Conservation (phyloP, 2,888 invertebrate genomes). For the Neuroscelio doddi region DNA sequence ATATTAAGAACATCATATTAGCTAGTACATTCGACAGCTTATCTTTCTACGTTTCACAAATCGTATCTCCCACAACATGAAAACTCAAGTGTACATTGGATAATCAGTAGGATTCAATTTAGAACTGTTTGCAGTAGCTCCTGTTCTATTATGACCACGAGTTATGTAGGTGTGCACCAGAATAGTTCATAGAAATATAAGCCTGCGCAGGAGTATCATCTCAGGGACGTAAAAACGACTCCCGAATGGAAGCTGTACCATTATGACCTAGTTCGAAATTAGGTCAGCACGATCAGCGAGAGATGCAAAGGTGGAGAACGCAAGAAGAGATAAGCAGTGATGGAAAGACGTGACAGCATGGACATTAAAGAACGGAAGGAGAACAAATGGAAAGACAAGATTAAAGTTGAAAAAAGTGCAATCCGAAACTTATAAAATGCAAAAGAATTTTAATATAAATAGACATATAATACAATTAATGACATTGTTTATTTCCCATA, state of each 20-base stretch:
- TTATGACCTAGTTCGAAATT: conserved; percentile 48
- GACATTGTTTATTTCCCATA: too few relatives aligned
- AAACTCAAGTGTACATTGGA: conserved; percentile 26
- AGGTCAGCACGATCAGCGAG: conserved; percentile 21
- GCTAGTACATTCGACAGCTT: too few relatives aligned
- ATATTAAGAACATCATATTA: too few relatives aligned
- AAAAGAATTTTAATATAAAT: too few relatives aligned
- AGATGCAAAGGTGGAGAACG: conserved; percentile 24
- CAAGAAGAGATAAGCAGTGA: conserved; percentile 20
- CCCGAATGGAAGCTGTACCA: conserved; percentile 43
- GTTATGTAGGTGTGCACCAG: conserved; percentile 27
- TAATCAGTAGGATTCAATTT: conserved; percentile 41
- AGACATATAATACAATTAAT: too few relatives aligned
- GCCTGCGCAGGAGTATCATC: conserved; percentile 40
- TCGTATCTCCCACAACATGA: conserved; percentile 3
- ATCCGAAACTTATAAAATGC: conserved; percentile 2
- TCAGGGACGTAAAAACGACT: conserved; percentile 35
- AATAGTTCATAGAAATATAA: conserved; percentile 21
- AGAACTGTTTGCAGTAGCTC: conserved; percentile 26
- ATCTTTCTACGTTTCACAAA: conserved; percentile 5
- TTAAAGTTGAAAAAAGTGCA: conserved; percentile 3
- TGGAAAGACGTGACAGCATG: conserved; percentile 19
- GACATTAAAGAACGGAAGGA: conserved; percentile 27
- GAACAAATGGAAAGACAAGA: background rate
- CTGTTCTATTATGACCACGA: conserved; percentile 23